phyloP scores from a whole-genome alignment of 2,797 vertebrate species.

The Neostethus bicornis region DNA sequence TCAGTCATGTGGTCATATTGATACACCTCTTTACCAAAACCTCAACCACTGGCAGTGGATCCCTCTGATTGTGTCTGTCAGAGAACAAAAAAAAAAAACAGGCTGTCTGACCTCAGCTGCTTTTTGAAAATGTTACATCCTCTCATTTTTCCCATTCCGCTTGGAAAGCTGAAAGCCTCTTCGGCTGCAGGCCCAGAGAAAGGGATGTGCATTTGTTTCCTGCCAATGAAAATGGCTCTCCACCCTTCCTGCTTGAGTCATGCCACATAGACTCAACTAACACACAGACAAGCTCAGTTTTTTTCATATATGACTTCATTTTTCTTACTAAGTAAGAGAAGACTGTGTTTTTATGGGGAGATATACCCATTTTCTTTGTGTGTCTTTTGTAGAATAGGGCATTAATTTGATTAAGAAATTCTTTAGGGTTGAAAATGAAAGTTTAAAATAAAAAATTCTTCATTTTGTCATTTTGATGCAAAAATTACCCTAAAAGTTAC shows the following conservation, averaged over 20 bases:
- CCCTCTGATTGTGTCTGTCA: conserved; percentile 15
- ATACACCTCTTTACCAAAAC: conserved; percentile 51
- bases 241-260: conserved; percentile 79
- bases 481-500: conserved; percentile 27
- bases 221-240: conserved; percentile 75
- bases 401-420: no score
- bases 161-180: conserved; percentile 42
- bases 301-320: conserved; percentile 22
- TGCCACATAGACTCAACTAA: conserved; percentile 64
- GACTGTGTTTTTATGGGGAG: not conserved
- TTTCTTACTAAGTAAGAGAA: conserved; percentile 5
- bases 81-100: conserved; percentile 50
- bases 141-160: conserved; percentile 61
- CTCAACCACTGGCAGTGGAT: conserved; percentile 44
- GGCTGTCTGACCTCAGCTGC: conserved; percentile 61
- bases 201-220: conserved; percentile 77
- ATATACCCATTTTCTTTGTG: not conserved
- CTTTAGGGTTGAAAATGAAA: no score
- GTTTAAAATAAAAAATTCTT: not conserved
- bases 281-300: conserved; percentile 24
- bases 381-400: no score
- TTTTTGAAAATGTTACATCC: conserved; percentile 63
- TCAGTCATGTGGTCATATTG: conserved; percentile 35
- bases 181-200: conserved; percentile 58
- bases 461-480: conserved; percentile 1